Percentiles rank a stretch among this genome's conserved stretches.
These are phyloP conservation scores for Andrena camellia DNA, from an alignment of 2,888 invertebrate genomes.

Conservation along the genomic window DNA sequence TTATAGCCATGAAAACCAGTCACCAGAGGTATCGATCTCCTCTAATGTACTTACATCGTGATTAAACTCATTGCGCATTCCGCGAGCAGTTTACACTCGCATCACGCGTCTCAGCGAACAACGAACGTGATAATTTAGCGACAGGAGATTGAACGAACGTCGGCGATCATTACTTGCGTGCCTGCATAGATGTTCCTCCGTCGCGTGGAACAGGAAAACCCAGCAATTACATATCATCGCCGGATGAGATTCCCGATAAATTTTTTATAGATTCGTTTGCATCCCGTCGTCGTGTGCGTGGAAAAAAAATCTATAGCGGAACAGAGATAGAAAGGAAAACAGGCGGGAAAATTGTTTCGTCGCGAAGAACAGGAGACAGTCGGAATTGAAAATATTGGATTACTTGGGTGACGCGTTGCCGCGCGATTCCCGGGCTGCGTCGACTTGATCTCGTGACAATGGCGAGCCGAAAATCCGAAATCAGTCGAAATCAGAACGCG, in stretches of 20 bases:
- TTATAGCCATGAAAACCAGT: not conserved
- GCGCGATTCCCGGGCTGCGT: constrained; percentile 18
- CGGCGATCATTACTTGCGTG: constrained; percentile 1
- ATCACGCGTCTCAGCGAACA: constrained; percentile 34
- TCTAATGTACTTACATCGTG: constrained; percentile 58
- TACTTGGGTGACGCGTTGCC: constrained; percentile 26
- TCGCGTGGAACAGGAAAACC: not conserved
- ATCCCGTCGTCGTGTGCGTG: not conserved
- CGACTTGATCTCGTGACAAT: constrained; percentile 60
- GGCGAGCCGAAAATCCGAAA: constrained; percentile 59
- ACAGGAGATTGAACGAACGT: constrained; percentile 38
- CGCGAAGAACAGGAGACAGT: constrained; percentile 23
- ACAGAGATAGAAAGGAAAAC: constrained; percentile 33
- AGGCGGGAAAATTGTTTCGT: constrained; percentile 48
- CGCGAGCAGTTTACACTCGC: constrained; percentile 38
- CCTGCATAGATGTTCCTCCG: not conserved
- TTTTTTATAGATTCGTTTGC: not conserved
- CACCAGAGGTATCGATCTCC: constrained; percentile 47
- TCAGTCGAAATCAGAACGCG: constrained; percentile 52
- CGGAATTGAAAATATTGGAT: constrained; percentile 52
- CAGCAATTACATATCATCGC: not conserved
- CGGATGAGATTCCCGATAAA: not conserved
- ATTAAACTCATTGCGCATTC: constrained; percentile 56
- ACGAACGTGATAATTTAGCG: constrained; percentile 54
- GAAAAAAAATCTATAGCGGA: not conserved